Conservation (phyloP, 2,113 vertebrate species). For the Anser brachyrhynchus region DNA sequence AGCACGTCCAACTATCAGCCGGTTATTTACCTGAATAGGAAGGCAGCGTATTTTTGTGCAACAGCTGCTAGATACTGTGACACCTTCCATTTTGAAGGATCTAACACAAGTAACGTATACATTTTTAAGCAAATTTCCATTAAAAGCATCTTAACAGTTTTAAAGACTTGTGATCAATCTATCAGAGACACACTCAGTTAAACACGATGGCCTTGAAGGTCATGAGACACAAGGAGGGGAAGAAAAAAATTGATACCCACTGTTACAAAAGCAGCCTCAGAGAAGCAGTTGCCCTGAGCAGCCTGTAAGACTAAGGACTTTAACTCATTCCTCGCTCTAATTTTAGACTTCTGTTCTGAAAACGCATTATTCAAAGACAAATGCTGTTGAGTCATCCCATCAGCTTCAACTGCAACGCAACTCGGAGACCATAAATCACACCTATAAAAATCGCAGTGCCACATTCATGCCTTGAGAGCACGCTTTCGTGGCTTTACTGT, state of each 20-base stretch:
- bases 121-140: background rate
- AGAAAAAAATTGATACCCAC: background rate
- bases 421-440: background rate
- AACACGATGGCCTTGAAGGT: background rate
- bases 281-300: slow-evolving; percentile 17
- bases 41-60: background rate
- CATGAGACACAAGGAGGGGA: background rate
- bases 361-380: slow-evolving; percentile 19
- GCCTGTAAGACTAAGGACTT: slow-evolving; percentile 6
- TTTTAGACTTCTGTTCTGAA: slow-evolving; percentile 53
- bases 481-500: background rate
- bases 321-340: slow-evolving; percentile 51
- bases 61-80: background rate
- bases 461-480: background rate
- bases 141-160: background rate
- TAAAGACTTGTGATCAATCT: background rate
- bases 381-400: slow-evolving; percentile 37
- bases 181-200: background rate
- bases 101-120: background rate
- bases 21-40: background rate
- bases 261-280: background rate
- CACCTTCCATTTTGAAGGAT: background rate
- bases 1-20: background rate
- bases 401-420: background rate
- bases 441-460: background rate